Evolutionary conservation across 2,113 vertebrate species (phyloP).

Genomic region (Dromaius novaehollandiae): DNA sequence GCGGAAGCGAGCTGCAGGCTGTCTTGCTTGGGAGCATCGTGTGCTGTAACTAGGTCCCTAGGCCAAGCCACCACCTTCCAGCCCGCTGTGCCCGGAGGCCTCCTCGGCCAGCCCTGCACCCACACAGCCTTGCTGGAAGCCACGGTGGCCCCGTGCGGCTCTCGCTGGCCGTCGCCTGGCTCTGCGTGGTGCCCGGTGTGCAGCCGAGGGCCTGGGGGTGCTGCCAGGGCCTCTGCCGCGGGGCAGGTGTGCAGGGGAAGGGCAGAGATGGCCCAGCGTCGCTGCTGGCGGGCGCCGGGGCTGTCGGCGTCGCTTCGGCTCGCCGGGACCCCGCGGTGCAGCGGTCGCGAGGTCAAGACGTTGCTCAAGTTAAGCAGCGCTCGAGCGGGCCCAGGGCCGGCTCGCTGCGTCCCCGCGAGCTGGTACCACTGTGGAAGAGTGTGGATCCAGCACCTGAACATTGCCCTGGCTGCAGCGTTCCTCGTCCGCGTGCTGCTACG

Average conservation of each 20-base stretch:
- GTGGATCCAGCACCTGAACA: not conserved
- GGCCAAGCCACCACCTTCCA: not conserved
- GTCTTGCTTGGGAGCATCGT: not conserved
- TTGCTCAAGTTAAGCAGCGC: not conserved
- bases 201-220: not conserved
- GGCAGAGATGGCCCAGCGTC: not conserved
- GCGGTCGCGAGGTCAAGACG: too few species aligned
- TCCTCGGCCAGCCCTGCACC: too few species aligned
- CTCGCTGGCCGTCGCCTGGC: too few species aligned
- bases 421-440: not conserved
- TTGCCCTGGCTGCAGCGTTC: too few species aligned
- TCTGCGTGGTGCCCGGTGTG: not conserved
- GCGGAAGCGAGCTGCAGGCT: not conserved
- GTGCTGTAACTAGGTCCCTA: not conserved
- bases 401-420: too few species aligned
- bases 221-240: not conserved
- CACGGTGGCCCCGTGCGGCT: fast-evolving
- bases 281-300: not conserved
- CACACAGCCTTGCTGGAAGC: not conserved
- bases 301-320: not conserved
- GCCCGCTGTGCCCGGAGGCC: too few species aligned
- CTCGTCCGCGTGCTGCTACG: not conserved
- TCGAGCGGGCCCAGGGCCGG: too few species aligned
- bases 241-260: not conserved
- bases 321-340: fast-evolving